Evolutionary conservation across 2,888 invertebrate species (phyloP), one percentile per base, ranked within the genome.

Genomic region (Dicyrtoma fusca): DNA sequence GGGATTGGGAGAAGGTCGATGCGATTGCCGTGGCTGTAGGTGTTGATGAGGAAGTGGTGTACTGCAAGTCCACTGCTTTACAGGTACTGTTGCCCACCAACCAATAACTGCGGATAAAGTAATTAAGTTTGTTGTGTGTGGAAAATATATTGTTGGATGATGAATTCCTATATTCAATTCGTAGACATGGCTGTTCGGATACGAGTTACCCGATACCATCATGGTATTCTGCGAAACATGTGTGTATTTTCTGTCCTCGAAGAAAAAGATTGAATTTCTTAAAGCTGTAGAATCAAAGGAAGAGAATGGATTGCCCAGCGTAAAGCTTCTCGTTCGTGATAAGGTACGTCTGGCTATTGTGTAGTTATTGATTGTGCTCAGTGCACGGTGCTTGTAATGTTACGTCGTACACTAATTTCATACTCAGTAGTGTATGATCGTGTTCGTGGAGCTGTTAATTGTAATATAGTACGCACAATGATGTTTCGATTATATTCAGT

Each of bases 171-270:
- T 76, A 84, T 86, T 69, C 83, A n/a, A n/a, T n/a, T n/a, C n/a
- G n/a, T n/a, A 94, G 92, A 93, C 92, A 71, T 99, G 98, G 98
- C 88, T 99, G 68, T 90, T 98, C 83, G 96, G 96, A 65, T 97
- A 98, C 83, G 98, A 98, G 83, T 86, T 99, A 66, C 92, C 95
- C 0, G 99, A 99, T 83, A 97, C 97, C 0, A 90, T 98, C 70
- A 92, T 95, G 86, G 90, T 98, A 8, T 87, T 99, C 76, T 91
- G 94, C 51, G 91, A 94, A 80, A 89, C 92, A 57, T 89, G 89
- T 49, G 91, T 97, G 76, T 90, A 91, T 82, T 94, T 99, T 82
- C 86, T 99, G 72, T 94, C 97, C 0, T 97, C 97, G 82, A 97
- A 96, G 84, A 97, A 97, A 86, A 99, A 99, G 84, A 95, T 97